Base-by-base conservation (phyloP, 1,140 invertebrate genomes). In the Reticulitermes speratus region DNA sequence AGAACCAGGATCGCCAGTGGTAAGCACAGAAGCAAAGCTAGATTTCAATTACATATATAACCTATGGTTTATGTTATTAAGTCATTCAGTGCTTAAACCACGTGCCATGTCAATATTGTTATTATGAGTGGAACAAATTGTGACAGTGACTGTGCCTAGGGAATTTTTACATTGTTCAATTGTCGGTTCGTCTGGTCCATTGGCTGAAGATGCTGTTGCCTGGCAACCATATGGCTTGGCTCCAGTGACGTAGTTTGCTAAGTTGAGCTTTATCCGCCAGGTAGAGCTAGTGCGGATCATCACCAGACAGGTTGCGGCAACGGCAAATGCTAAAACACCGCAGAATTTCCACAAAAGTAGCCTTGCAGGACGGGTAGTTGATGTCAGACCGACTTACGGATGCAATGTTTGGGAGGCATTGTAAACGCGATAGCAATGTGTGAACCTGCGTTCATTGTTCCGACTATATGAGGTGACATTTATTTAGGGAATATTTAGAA, bases 401-500 rank as follows among this genome's bases (percentile, higher is more conserved):
- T 7, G n/a, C 25, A 7, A 30, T 75, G 65, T 25, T 75, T 6
- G 7, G n/a, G n/a, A 25, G 65, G 8, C 7, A 30, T 30, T 75
- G 65, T 75, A 25, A 75, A 75, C n/a, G 65, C n/a, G n/a, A 11
- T 30, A n/a, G 25, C 65, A 75, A 75, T 11, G 12, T 75, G 65
- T 75, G 65, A 75, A 75, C n/a, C 25, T 7, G n/a, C n/a, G 7
- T 30, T 25, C 25, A 6, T 75, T 75, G n/a, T 16, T 75, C 3
- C n/a, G 65, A 30, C 65, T 75, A 16, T 30, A 75, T 75, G 65
- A 44, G 32, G 65, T 69, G 84, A 75, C 59, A 30, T 84, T 55
- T 85, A 44, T 84, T 21, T 44, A 30, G 65, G 65, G 86, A 87
- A 52, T 55, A 85, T 45, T 32, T 82, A 87, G 83, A 52, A 84